Base-by-base conservation (phyloP, 2,888 invertebrate species). In the Leucophenga maculata region DNA sequence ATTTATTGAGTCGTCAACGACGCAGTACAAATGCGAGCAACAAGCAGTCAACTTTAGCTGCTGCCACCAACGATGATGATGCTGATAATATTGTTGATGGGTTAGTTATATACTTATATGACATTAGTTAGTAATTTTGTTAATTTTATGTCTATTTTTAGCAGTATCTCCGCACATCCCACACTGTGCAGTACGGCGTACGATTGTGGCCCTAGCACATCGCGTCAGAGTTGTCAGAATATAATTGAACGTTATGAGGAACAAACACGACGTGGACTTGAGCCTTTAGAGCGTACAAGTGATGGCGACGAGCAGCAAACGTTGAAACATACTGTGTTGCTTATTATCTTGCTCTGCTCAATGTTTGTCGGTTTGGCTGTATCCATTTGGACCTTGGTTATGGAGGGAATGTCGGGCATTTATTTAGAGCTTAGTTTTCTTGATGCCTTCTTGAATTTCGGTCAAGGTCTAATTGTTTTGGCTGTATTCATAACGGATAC, bases 371-470 rank as follows among this genome's bases (percentile, higher is more conserved):
- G 96, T 22, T 90, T 97, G 75, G 93, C 96, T 0, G 91, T 94
- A 73, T 94, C 94, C 1, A 91, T 94, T 26, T 96, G 96, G 93
- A 93, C 94, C 1, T 89, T 96, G 79, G 92, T 96, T 79, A 92
- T 93, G 90, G 94, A 94, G 80, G 93, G 95, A 82, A 92, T 95
- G 86, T 94, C 94, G 26, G 98, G 97, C 0, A 94, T 98, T 72
- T 97, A 96, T 86, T 91, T 97, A 0, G 97, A 97, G 87, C 90
- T 98, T n/a, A 93, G 96, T 77, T 98, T 97, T 87, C 89, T 98
- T 26, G 97, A 98, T 86, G 94, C 94, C 20, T 94, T 95, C 22
- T 90, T 97, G 3, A 95, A 94, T 86, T 95, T 95, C 86, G 98
- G 98, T 0, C 97, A 97, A 89, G 94, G 95, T 66, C 90, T 97